Conservation (phyloP, 2,113 vertebrate species). For the Bungarus multicinctus region DNA sequence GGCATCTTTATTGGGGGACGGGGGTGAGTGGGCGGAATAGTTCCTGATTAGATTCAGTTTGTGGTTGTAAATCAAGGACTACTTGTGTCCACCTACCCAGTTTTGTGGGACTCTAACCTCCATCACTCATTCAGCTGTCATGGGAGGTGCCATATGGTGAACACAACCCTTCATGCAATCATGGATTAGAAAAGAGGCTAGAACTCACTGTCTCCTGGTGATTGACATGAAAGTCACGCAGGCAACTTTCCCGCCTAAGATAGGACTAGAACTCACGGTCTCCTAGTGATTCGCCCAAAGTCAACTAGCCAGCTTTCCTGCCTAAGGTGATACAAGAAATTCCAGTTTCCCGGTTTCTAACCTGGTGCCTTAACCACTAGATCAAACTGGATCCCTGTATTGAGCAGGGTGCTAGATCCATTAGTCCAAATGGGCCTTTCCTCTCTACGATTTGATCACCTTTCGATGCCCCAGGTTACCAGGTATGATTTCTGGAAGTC, state of each 20-base stretch:
- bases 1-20: rapidly evolving
- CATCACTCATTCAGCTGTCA: background rate
- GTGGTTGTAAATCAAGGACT: background rate
- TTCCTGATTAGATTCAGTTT: background rate
- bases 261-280: background rate
- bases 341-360: background rate
- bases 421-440: background rate
- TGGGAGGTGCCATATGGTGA: background rate
- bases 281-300: background rate
- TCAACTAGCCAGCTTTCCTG: background rate
- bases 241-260: background rate
- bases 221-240: too few relatives aligned
- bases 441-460: background rate
- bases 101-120: background rate
- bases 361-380: background rate
- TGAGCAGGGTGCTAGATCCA: background rate
- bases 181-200: background rate
- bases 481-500: background rate
- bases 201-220: background rate
- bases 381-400: background rate
- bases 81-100: background rate
- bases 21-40: background rate
- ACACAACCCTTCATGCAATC: background rate
- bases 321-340: background rate
- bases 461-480: background rate